Conservation (phyloP, 1,140 invertebrate genomes). For the Steinernema feltiae region DNA sequence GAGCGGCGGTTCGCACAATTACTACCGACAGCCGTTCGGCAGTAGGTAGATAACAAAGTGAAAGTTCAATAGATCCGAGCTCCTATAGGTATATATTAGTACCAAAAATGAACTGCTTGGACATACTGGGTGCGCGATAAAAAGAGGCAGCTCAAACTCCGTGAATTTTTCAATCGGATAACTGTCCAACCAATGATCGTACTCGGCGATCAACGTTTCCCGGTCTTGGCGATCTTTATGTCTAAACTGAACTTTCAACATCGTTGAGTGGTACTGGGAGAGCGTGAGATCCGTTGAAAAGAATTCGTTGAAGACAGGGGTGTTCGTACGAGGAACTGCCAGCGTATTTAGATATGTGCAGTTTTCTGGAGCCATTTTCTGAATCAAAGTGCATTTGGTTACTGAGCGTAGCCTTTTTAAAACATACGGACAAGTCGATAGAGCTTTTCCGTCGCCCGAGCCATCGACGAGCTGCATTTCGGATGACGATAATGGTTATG, state of each 20-base stretch:
- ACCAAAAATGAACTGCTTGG: not conserved
- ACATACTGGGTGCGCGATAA: not conserved
- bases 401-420: too few species aligned
- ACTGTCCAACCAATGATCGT: constrained; percentile 2
- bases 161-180: constrained; percentile 1
- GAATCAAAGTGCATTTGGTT: too few species aligned
- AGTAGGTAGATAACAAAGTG: not conserved
- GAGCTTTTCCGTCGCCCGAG: not conserved
- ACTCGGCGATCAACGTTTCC: not conserved
- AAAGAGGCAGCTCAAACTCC: not conserved
- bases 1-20: not conserved
- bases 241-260: constrained; percentile 5
- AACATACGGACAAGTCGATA: not conserved
- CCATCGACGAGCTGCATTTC: not conserved
- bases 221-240: not conserved
- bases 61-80: not conserved
- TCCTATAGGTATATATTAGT: not conserved
- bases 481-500: not conserved
- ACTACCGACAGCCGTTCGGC: not conserved
- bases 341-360: not conserved
- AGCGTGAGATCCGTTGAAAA: not conserved
- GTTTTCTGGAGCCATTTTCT: not conserved
- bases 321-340: not conserved
- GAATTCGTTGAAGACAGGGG: constrained; percentile 8
- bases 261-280: not conserved